Conservation (phyloP, 2,797 vertebrate species). For the Strix occidentalis region DNA sequence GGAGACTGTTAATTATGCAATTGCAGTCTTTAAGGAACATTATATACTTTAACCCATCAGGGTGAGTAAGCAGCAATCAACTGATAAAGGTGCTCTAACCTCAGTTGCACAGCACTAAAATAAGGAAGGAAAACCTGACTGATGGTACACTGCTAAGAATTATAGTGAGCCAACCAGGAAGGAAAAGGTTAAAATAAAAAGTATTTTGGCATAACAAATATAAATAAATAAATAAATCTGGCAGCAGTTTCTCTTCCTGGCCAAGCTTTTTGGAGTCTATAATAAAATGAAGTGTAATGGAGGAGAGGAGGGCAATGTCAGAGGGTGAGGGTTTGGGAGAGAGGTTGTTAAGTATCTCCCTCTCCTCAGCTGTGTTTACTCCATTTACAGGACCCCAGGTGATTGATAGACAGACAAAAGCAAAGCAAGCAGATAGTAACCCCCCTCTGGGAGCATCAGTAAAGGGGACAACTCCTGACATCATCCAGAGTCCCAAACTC, state of each 20-base stretch:
- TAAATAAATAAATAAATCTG: slow-evolving; percentile 21
- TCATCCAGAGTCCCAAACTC: slow-evolving; percentile 33
- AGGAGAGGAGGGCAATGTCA: slow-evolving; percentile 49
- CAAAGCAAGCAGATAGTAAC: slow-evolving; percentile 45
- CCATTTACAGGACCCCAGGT: slow-evolving; percentile 46
- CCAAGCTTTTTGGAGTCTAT: slow-evolving; percentile 47
- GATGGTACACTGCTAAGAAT: neutral
- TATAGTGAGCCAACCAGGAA: neutral
- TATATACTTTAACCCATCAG: slow-evolving; percentile 31
- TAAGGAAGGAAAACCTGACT: neutral
- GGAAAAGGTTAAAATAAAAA: slow-evolving; percentile 25
- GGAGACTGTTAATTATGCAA: neutral
- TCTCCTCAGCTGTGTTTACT: slow-evolving; percentile 45
- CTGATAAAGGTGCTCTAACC: neutral
- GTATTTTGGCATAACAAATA: slow-evolving; percentile 12
- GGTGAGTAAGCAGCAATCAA: slow-evolving; percentile 17
- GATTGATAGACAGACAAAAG: slow-evolving; percentile 57
- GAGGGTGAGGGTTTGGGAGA: slow-evolving; percentile 49
- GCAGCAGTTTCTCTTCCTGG: slow-evolving; percentile 31
- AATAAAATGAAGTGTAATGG: slow-evolving; percentile 59
- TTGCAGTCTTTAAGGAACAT: slow-evolving; percentile 32
- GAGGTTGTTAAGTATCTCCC: slow-evolving; percentile 59
- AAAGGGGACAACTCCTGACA: slow-evolving; percentile 45
- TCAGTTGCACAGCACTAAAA: neutral
- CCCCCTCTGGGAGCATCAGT: slow-evolving; percentile 31